Evolutionary conservation across 2,888 invertebrate species (phyloP), one percentile per base, ranked within the genome.

Genomic region (Exocentrus adspersus): DNA sequence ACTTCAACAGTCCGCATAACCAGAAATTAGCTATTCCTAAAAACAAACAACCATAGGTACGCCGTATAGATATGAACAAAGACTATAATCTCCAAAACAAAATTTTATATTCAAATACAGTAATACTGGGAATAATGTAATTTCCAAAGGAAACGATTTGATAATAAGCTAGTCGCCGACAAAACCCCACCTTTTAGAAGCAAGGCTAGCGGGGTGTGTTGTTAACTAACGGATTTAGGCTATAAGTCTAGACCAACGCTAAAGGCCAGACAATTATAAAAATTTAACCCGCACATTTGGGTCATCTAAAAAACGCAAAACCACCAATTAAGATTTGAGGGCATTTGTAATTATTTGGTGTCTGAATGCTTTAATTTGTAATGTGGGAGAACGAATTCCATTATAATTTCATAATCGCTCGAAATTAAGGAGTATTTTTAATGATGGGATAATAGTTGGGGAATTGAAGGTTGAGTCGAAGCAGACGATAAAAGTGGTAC

Each of bases 211-310:
- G 45, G 60, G 60, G 51, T n/a, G n/a, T n/a, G 50, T 51, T 60
- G 59, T 54, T 52, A 56, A 58, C 74, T 68, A 66, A 53, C 52
- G 68, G 73, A 67, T 60, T 72, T 69, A 68, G 73, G 72, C 72
- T 71, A 72, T 67, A 73, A 60, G 73, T 73, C 73, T 73, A 73
- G 73, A 73, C 72, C 66, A 60, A 64, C 70, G 73, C 73, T 73
- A 62, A 71, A 68, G 71, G 73, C 69, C n/a, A 37, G 69, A 62
- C 59, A 59, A 67, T 64, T 65, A 64, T 64, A 65, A 68, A 69
- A n/a, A 71, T 65, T 59, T 52, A 48, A 64, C 54, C 51, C 43
- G 63, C 64, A 68, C 69, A 67, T 67, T 72, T 68, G 64, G 69
- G 67, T 69, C 68, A 67, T 72, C 68, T 64, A 60, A 67, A 71